These are phyloP conservation scores for Drosophila tripunctata DNA, from an alignment of 2,888 invertebrate species.

Conservation along the genomic window DNA sequence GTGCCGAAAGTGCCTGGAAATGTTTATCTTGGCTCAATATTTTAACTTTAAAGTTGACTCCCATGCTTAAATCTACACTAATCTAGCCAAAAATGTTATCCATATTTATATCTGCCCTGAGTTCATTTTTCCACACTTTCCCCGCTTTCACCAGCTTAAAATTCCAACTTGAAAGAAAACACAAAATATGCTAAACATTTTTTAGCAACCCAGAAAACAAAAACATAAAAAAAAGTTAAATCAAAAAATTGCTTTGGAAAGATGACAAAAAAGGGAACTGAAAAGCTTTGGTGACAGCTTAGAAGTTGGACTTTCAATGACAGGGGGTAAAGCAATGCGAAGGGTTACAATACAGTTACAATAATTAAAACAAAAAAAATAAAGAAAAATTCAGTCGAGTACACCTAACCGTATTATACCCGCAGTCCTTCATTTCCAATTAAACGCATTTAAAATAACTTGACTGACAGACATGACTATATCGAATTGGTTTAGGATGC, in stretches of 20 bases:
- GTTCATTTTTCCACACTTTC: too few species aligned
- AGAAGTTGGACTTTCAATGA: neutral
- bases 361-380: slow-evolving; percentile 25
- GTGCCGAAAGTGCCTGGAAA: neutral
- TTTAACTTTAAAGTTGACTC: neutral
- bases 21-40: too few species aligned
- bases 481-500: too few species aligned
- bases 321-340: neutral
- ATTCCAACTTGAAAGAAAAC: neutral
- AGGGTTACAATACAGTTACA: slow-evolving; percentile 6
- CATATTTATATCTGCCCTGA: too few species aligned
- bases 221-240: slow-evolving; percentile 5
- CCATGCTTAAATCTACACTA: too few species aligned
- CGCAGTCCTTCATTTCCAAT: too few species aligned
- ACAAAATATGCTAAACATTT: slow-evolving; percentile 4
- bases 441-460: too few species aligned
- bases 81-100: too few species aligned
- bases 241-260: neutral
- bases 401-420: too few species aligned
- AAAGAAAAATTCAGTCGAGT: neutral
- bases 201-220: neutral
- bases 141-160: too few species aligned
- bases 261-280: neutral
- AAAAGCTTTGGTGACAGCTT: slow-evolving; percentile 26
- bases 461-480: too few species aligned